These are phyloP conservation scores for Metopolophium dirhodum DNA, from an alignment of 1,140 invertebrate species.

Conservation along the genomic window DNA sequence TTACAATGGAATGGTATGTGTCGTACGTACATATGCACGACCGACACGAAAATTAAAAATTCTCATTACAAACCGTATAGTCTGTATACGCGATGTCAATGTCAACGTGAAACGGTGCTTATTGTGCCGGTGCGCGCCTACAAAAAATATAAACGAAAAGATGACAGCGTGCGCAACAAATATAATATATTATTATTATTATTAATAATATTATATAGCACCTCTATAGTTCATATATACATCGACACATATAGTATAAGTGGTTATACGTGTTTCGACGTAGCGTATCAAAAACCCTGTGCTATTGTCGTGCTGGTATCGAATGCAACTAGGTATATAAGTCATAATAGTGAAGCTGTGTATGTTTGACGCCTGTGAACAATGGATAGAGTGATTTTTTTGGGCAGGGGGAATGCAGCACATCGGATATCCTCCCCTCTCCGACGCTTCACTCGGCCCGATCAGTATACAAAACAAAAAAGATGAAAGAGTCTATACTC, in stretches of 20 bases:
- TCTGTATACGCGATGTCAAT: constrained; percentile 39
- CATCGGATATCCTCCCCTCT: not conserved
- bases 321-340: no score
- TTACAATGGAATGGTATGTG: constrained; percentile 4
- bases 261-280: not conserved
- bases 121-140: constrained; percentile 18
- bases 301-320: not conserved
- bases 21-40: constrained; percentile 27
- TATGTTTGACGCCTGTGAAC: not conserved
- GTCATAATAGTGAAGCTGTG: not conserved
- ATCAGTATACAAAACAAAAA: not conserved
- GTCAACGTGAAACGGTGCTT: constrained; percentile 21
- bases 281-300: not conserved
- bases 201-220: not conserved
- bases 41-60: constrained; percentile 47
- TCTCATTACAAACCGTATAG: not conserved
- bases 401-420: not conserved
- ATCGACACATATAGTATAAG: not conserved
- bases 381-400: not conserved
- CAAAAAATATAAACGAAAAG: constrained; percentile 21
- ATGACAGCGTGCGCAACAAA: not conserved
- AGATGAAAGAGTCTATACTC: not conserved
- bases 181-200: not conserved
- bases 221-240: not conserved
- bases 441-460: no score